Base-by-base conservation (phyloP, 2,797 vertebrate species). In the Syngnathus rostellatus region DNA sequence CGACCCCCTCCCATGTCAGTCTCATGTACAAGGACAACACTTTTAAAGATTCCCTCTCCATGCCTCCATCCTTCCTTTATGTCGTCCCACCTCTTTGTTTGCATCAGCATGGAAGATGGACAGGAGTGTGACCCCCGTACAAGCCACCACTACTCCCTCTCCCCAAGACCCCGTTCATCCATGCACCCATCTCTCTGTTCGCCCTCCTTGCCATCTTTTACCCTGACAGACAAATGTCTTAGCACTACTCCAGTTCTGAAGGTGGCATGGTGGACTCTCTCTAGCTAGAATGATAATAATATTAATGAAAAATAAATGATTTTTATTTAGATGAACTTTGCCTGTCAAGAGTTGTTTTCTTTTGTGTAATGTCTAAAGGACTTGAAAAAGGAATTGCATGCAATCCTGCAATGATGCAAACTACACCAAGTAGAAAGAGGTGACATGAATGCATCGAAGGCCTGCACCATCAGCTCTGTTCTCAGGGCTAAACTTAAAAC, bases 251-350 rank as follows among this genome's bases (percentile, higher is more conserved):
- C 82, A 83, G 77, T 86, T 77, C 80, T 83, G 83, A 86, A 81
- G 70, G 76, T 72, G 86, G 85, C 87, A 89, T 89, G 86, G 87
- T 88, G 89, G 88, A 87, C 82, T 85, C 77, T 83, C 79, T 83
- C 80, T 85, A 89, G 84, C 76, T 86, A 84, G 77, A 85, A 86
- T 85, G 82, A 72, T 85, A 72, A 77, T 87, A 84, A 81, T 86
- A 84, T 82, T 86, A 84, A 86, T 85, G 83, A 88, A 68, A 83
- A 89, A 88, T 90, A 90, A 89, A 90, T 79, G 75, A 88, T 89
- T 90, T 90, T 90, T 90, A 90, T 90, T 90, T 89, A 88, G 86
- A 82, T 86, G 83, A 85, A 79, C 46, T 70, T 50, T 38, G 62
- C 21, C 41, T 62, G 21, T 23, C 7, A 14, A 40, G 45, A 40